Percentiles rank a stretch among this genome's conserved stretches.
These are phyloP conservation scores for Ellobium chinense DNA, from an alignment of 2,888 invertebrate genomes.

Conservation along the genomic window DNA sequence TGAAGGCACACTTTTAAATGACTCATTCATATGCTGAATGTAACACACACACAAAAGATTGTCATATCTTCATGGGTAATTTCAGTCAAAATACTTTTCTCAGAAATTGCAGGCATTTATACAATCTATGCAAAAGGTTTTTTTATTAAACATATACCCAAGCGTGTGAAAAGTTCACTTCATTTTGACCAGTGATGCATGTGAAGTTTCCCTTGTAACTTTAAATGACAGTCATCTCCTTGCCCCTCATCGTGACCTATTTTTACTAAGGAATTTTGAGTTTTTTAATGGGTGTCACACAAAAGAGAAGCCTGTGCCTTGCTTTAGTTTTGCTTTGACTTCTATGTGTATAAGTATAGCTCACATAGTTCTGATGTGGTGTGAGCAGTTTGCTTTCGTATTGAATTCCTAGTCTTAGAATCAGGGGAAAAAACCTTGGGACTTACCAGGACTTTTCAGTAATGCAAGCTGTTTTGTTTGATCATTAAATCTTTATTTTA, in stretches of 20 bases:
- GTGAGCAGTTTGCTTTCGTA: slow-evolving; percentile 9
- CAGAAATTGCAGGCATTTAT: slow-evolving; percentile 38
- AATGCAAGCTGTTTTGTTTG: slow-evolving; percentile 14
- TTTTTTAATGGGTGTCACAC: neutral
- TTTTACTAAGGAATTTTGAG: no score
- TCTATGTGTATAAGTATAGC: slow-evolving; percentile 28
- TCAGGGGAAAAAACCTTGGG: slow-evolving; percentile 23
- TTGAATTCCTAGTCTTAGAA: slow-evolving; percentile 8
- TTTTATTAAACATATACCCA: neutral
- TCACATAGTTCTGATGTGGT: slow-evolving; percentile 1
- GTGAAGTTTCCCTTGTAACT: neutral
- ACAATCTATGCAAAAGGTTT: slow-evolving; percentile 20
- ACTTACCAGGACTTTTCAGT: slow-evolving; percentile 14
- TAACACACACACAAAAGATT: no score
- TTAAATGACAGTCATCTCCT: no score
- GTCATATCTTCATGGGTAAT: no score
- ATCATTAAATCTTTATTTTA: neutral
- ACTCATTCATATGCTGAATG: no score
- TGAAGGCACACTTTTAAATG: no score
- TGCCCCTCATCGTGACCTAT: no score
- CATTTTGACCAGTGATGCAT: neutral
- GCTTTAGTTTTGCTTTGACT: slow-evolving; percentile 39
- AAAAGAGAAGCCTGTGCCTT: slow-evolving; percentile 36
- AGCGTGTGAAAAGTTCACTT: neutral
- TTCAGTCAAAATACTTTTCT: slow-evolving; percentile 53